Evolutionary conservation across 2,797 vertebrate species (phyloP).

Genomic region (Cottoperca gobio): DNA sequence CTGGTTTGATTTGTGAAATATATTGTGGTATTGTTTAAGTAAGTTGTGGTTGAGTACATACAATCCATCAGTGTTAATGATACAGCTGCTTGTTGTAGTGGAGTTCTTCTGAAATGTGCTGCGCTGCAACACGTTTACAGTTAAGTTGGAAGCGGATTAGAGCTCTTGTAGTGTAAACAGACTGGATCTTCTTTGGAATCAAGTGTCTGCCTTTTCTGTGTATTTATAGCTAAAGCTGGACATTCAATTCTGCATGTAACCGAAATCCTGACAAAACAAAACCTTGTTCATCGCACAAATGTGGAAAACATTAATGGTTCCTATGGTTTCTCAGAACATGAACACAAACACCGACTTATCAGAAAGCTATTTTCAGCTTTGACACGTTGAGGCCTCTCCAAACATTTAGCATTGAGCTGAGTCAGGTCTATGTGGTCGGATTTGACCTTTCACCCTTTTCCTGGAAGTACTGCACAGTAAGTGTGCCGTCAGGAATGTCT

Average conservation of each 20-base stretch:
- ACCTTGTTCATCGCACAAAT: neutral
- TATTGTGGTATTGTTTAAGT: neutral
- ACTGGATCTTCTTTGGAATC: neutral
- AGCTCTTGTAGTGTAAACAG: neutral
- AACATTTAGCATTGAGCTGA: constrained; percentile 56
- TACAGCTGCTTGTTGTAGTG: neutral
- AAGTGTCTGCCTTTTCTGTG: neutral
- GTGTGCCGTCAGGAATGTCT: neutral
- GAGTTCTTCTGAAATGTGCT: neutral
- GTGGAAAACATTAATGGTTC: neutral
- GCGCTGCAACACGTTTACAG: neutral
- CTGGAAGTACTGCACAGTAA: constrained; percentile 16
- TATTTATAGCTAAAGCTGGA: neutral
- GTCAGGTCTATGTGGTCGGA: constrained; percentile 57
- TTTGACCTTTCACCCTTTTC: constrained; percentile 63
- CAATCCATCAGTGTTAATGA: neutral
- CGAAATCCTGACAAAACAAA: neutral
- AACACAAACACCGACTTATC: constrained; percentile 39
- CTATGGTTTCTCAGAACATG: constrained; percentile 1
- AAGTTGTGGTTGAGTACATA: neutral
- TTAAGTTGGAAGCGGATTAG: neutral
- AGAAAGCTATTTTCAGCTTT: constrained; percentile 51
- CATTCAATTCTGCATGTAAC: neutral
- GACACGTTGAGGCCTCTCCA: constrained; percentile 43
- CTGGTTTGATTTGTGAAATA: neutral